Base-by-base conservation (phyloP, 2,113 vertebrate species). In the Hyperopisus bebe region DNA sequence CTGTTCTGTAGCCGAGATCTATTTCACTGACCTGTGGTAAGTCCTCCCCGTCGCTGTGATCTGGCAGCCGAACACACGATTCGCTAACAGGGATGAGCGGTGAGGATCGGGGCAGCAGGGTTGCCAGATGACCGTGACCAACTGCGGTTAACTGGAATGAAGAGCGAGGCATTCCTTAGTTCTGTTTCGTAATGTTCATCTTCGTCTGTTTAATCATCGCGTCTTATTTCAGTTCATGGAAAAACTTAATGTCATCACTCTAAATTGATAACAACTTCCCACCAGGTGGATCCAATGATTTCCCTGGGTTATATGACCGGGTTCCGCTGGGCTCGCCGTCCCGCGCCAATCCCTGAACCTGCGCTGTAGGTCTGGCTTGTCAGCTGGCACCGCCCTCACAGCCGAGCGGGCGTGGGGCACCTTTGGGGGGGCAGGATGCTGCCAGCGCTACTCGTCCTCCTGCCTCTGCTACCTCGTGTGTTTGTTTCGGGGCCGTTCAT, bases 1-100 rank as follows among this genome's bases (percentile, higher is more conserved):
- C 94, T 97, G 96, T 90, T 96, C 96, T 27, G 91, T 97, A 0
- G 95, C 96, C 5, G 96, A 97, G 94, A 96, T 97, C 92, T 97
- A 96, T 92, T 93, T 97, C 51, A 95, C 96, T 88, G 96, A 97
- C 94, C 95, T 97, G 90, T 97, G 96, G 96, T 97, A 95, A 92
- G 44, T 48, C 51, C 31, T 39, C 89, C 19, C 39, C 19, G 19
- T 42, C n/a, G 3, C 62, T 87, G 74, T 42, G 74, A 80, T 19
- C 35, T 80, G 31, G 13, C 17, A 17, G 4, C 35, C 74, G 0
- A 39, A 39, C 31, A 2, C 70, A 0, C 0, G 74, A 17, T 35
- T 77, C 31, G 6, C 74, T 77, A 39, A 39, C 35, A 13, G 74
- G 2, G 74, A 5, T 6, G 35, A 42, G 19, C 0, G 31, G 70